Percentiles rank a stretch among this genome's conserved stretches.
Evolutionary conservation across 2,888 invertebrate species (phyloP).

Genomic region (Lacanobia oleracea): DNA sequence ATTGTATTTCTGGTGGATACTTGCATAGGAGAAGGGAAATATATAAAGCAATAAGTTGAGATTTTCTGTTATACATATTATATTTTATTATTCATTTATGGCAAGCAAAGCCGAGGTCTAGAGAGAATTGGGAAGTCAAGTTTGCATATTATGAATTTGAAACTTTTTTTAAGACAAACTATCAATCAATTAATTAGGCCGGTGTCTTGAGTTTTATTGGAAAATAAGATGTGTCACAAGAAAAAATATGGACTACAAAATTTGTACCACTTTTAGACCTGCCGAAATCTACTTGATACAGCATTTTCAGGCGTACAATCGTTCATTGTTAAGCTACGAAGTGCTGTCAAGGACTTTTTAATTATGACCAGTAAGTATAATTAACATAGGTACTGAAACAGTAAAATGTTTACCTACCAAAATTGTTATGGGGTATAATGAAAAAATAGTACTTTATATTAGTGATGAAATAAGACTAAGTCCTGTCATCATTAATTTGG

Average conservation of each 20-base stretch:
- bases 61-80: not conserved
- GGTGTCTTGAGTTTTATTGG: no score
- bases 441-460: not conserved
- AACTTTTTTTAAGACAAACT: no score
- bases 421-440: not conserved
- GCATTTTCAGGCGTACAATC: not conserved
- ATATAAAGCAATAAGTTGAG: not conserved
- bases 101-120: no score
- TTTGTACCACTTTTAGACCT: no score
- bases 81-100: no score
- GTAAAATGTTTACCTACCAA: not conserved
- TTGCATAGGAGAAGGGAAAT: no score
- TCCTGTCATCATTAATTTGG: not conserved
- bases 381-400: conserved; percentile 4
- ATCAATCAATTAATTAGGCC: no score
- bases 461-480: not conserved
- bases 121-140: no score
- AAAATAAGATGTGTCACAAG: no score
- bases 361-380: conserved; percentile 29
- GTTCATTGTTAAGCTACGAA: conserved; percentile 18
- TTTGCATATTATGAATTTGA: no score
- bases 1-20: no score
- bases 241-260: no score
- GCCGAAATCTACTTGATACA: not conserved
- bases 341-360: conserved; percentile 37